Conservation (phyloP, 1,140 invertebrate species). For the Myzus persicae region DNA sequence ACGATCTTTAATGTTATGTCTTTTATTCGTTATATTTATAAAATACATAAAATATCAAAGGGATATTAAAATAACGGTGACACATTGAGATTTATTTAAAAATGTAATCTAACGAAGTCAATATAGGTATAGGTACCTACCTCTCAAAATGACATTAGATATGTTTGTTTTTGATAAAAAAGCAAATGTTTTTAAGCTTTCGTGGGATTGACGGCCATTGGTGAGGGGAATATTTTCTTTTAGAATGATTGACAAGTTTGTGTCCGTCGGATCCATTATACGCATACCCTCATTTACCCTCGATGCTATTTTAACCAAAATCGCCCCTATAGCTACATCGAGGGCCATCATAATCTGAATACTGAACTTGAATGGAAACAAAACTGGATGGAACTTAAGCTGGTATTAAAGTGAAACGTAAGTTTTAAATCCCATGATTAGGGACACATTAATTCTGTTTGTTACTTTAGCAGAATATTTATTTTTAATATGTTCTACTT, state of each 20-base stretch:
- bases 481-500: constrained; percentile 15
- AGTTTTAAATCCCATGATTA: constrained; percentile 48
- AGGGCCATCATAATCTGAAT: constrained; percentile 39
- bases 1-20: background rate
- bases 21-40: background rate
- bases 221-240: constrained; percentile 47
- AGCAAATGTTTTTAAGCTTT: constrained; percentile 51
- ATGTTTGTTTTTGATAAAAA: constrained; percentile 28
- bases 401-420: constrained; percentile 52
- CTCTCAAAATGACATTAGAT: background rate
- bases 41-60: background rate
- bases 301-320: constrained; percentile 13
- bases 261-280: constrained; percentile 25
- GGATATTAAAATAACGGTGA: background rate
- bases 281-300: background rate
- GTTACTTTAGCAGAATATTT: constrained; percentile 14
- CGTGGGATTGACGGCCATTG: constrained; percentile 38
- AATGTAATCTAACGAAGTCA: background rate
- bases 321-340: constrained; percentile 30
- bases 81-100: background rate
- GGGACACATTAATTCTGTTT: constrained; percentile 30
- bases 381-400: constrained; percentile 54
- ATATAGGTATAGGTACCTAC: background rate
- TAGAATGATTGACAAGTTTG: constrained; percentile 51
- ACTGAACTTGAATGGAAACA: constrained; percentile 50